phyloP scores from a whole-genome alignment of 2,113 vertebrate genomes.

The Furnarius figulus region DNA sequence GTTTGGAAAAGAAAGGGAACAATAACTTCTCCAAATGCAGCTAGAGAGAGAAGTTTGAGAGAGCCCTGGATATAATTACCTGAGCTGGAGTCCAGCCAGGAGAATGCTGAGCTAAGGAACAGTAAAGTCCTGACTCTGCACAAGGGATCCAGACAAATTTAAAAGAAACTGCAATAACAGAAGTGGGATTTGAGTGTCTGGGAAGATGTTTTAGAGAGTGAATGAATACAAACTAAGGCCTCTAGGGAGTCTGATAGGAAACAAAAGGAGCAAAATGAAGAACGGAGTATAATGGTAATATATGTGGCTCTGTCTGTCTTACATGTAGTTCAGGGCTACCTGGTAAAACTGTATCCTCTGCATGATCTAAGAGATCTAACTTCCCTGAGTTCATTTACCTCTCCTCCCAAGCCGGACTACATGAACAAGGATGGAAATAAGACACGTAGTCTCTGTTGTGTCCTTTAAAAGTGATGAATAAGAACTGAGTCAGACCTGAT shows the following conservation, averaged over 20 bases:
- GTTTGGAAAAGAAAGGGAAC: constrained; percentile 23
- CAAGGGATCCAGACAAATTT: constrained; percentile 30
- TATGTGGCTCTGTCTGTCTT: neutral
- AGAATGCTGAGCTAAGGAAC: constrained; percentile 26
- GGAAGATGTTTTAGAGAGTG: constrained; percentile 42
- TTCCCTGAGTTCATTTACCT: neutral
- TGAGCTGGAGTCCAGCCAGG: constrained; percentile 43
- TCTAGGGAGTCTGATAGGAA: constrained; percentile 41
- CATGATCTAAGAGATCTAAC: neutral
- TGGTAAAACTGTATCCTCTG: neutral
- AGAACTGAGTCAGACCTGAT: constrained; percentile 37
- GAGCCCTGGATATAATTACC: constrained; percentile 47
- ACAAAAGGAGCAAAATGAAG: constrained; percentile 41
- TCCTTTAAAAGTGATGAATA: neutral
- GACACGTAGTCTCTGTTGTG: neutral
- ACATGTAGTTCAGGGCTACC: neutral
- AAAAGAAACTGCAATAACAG: constrained; percentile 55
- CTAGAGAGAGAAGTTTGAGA: constrained; percentile 23
- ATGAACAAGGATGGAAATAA: neutral
- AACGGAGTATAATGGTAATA: neutral
- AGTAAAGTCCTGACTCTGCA: constrained; percentile 50
- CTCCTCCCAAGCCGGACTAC: neutral
- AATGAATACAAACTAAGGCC: constrained; percentile 16
- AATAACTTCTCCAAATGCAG: constrained; percentile 45
- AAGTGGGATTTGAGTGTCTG: constrained; percentile 34